These are phyloP conservation scores for Eubasilissa regina DNA, from an alignment of 1,140 invertebrate species.

Conservation along the genomic window DNA sequence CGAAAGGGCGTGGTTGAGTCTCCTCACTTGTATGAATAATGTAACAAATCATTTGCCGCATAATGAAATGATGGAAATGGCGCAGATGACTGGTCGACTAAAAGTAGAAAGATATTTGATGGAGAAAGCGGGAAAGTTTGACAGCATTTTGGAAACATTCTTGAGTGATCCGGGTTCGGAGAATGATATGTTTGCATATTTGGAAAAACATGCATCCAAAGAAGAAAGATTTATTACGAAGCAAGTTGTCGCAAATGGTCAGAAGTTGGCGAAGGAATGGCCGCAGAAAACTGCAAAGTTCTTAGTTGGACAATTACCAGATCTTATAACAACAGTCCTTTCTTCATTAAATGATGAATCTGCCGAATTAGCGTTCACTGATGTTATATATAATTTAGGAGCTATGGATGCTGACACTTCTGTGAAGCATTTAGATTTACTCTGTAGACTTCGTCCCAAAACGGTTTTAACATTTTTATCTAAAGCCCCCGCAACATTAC, in stretches of 20 bases:
- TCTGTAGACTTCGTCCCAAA: slow-evolving; percentile 62
- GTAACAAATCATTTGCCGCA: slow-evolving; percentile 51
- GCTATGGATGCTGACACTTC: slow-evolving; percentile 64
- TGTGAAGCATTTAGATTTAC: slow-evolving; percentile 63
- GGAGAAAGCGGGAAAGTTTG: slow-evolving; percentile 52
- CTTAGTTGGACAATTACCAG: slow-evolving; percentile 62
- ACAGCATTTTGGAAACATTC: slow-evolving; percentile 65
- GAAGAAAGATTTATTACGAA: slow-evolving; percentile 61
- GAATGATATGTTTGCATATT: slow-evolving; percentile 67
- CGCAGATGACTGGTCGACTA: slow-evolving; percentile 45
- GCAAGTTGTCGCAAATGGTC: slow-evolving; percentile 58
- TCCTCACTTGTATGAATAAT: slow-evolving; percentile 49
- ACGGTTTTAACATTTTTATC: slow-evolving; percentile 63
- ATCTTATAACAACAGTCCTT: slow-evolving; percentile 60
- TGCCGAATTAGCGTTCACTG: slow-evolving; percentile 63
- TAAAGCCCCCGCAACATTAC: slow-evolving; percentile 63
- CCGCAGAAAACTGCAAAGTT: slow-evolving; percentile 64
- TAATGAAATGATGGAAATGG: slow-evolving; percentile 55
- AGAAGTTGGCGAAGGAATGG: slow-evolving; percentile 60
- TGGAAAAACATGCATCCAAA: slow-evolving; percentile 59
- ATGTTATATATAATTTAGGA: slow-evolving; percentile 64
- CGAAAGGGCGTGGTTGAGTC: slow-evolving; percentile 52
- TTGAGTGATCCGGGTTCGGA: slow-evolving; percentile 63
- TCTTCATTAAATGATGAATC: slow-evolving; percentile 55
- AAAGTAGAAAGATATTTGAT: slow-evolving; percentile 54